Conservation (phyloP, 2,797 vertebrate species). For the Danionella dracula region DNA sequence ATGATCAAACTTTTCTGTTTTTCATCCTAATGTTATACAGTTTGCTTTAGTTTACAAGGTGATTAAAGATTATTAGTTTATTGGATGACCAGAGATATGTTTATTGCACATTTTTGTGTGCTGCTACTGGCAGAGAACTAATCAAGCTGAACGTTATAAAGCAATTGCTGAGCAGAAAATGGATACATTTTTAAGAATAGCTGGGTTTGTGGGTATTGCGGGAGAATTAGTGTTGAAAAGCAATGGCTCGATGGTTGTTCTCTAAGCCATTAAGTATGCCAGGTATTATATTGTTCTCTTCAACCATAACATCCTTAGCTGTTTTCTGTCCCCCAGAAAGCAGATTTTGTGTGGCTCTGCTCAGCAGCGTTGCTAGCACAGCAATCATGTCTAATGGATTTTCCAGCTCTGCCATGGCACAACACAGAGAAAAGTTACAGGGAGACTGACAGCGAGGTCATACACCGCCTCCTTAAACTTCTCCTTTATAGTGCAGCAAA, state of each 20-base stretch:
- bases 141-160: slow-evolving; percentile 20
- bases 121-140: slow-evolving; percentile 9
- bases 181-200: slow-evolving; percentile 2
- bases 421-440: slow-evolving; percentile 54
- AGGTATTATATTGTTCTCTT: slow-evolving; percentile 52
- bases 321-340: slow-evolving; percentile 51
- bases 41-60: no score
- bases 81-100: slow-evolving; percentile 16
- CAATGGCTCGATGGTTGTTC: slow-evolving; percentile 33
- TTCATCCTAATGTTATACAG: no score
- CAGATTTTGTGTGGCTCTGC: slow-evolving; percentile 65
- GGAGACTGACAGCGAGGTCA: slow-evolving; percentile 32
- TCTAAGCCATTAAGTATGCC: slow-evolving; percentile 44
- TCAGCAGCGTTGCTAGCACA: slow-evolving; percentile 62
- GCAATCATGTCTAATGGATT: slow-evolving; percentile 70
- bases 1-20: no score
- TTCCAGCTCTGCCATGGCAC: slow-evolving; percentile 60
- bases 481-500: slow-evolving; percentile 6
- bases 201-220: background rate
- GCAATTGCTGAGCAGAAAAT: slow-evolving; percentile 18
- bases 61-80: slow-evolving; percentile 14
- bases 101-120: slow-evolving; percentile 2
- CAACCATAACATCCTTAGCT: slow-evolving; percentile 56
- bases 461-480: slow-evolving; percentile 30
- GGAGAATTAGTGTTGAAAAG: background rate